Evolutionary conservation across 1,140 invertebrate genomes (phyloP), one percentile per base, ranked within the genome.

Genomic region (Calosoma granatense): DNA sequence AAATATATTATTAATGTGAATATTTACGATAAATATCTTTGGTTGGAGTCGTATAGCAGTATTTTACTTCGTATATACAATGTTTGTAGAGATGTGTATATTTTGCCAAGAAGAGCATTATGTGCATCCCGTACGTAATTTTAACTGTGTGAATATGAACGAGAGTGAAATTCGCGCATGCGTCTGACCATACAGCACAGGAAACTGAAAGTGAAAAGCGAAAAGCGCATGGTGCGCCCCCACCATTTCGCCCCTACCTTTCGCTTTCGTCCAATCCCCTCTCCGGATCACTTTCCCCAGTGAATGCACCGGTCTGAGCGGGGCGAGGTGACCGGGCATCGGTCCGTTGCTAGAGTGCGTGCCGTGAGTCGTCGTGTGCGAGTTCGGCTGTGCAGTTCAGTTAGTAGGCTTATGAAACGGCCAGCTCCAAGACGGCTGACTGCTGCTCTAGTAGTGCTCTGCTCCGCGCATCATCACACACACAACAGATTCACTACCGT

Each of bases 181-280:
- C 67, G 67, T 65, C 62, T 47, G 4, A 47, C 41, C 9, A 12
- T 47, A 9, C 9, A 56, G 51, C 57, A 58, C 58, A 17, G 55
- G 66, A 70, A 70, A 71, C 64, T 58, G 70, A 71, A 71, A 71
- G 68, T 71, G 67, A 69, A 69, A 69, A 69, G 64, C 60, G 61
- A 63, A 66, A 66, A 58, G 53, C 60, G 53, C 41, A 53, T 51
- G 51, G 51, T 11, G 20, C 22, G n/a, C 53, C 58, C 51, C 59
- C 68, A 6, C 41, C 17, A 9, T 47, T 47, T 9, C 22, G 22
- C 52, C 65, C 68, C 67, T 65, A 64, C 69, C 68, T 70, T 72
- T 68, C 67, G 65, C 67, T 70, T 70, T 67, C 64, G 60, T 52
- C 55, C 60, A 57, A 51, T 51, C 56, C 52, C 59, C 62, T 59